A percentile compares a stretch with the other conserved stretches of the same genome.
Evolutionary conservation across 2,113 vertebrate species (phyloP).

Genomic region (Xiphophorus hellerii): DNA sequence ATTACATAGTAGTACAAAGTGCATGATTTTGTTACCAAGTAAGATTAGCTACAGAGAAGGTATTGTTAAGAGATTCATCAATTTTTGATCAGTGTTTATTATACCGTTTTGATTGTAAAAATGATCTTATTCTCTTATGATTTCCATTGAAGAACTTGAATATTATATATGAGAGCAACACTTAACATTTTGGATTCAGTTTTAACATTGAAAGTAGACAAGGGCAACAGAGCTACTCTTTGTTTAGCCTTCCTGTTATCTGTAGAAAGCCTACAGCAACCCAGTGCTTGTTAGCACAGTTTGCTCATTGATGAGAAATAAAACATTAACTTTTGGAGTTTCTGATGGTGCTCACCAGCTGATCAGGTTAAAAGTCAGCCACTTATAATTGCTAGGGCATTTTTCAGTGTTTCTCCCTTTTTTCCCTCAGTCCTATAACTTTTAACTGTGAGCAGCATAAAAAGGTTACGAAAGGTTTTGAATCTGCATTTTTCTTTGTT

Average conservation of each 20-base stretch:
- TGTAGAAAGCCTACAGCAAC: neutral
- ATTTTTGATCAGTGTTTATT: neutral
- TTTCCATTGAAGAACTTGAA: too few species aligned
- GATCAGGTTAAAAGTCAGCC: neutral
- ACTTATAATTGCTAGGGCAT: neutral
- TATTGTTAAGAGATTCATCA: neutral
- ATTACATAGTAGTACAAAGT: neutral
- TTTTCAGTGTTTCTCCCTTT: neutral
- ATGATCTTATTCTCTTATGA: neutral
- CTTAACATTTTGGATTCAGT: too few species aligned
- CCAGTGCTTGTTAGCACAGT: neutral
- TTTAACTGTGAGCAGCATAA: neutral
- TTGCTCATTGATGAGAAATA: too few species aligned
- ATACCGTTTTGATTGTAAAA: neutral
- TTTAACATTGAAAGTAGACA: neutral
- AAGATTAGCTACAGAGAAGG: neutral
- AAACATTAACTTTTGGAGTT: neutral
- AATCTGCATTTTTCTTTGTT: neutral
- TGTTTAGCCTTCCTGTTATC: neutral
- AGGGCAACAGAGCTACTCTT: neutral
- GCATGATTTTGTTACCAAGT: neutral
- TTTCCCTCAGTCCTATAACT: too few species aligned
- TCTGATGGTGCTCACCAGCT: too few species aligned
- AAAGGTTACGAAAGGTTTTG: neutral
- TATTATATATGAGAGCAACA: too few species aligned